Evolutionary conservation across 2,888 invertebrate genomes (phyloP), one percentile per base, ranked within the genome.

Genomic region (Stenoptilia bipunctidactyla): DNA sequence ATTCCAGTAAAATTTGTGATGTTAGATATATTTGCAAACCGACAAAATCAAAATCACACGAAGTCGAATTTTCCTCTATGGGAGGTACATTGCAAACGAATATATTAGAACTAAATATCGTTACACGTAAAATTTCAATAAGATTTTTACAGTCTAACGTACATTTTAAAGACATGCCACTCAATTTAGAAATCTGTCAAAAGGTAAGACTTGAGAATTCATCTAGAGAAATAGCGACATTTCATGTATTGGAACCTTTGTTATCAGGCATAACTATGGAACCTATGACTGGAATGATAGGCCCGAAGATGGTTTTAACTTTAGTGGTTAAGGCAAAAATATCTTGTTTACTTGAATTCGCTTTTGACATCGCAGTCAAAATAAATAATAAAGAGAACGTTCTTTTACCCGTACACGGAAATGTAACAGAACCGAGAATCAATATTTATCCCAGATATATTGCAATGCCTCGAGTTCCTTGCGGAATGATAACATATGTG

Each of bases 191-290:
- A 55, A 59, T 62, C 1, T 44, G 56, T 15, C 76, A 82, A 49
- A 84, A 66, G 51, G 71, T 86, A 0, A 75, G 75, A 51, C 52
- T 88, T 27, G 76, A 72, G 50, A 88, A 88, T 57, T 74, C 80
- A 13, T 77, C 88, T 1, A 77, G 86, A 44, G 85, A 86, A 53
- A 65, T 77, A 35, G 83, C 85, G 1, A 51, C 66, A 2, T 87
- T 85, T 61, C 56, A 73, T 37, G 84, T 88, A 53, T 62, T 85
- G 25, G 66, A 87, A 36, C 85, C 85, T 1, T 52, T 73, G 10
- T 62, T 77, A 38, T 76, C 77, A 37, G 76, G 85, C 37, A 68
- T 87, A 47, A 63, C 44, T 41, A 67, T 89, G 38, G 65, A 79
- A 49, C 89, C 89, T 1, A 63, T 66, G 55, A 55, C 45, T 43